These are phyloP conservation scores for Drosophila ananassae DNA, from an alignment of 1,140 invertebrate species.

Conservation along the genomic window DNA sequence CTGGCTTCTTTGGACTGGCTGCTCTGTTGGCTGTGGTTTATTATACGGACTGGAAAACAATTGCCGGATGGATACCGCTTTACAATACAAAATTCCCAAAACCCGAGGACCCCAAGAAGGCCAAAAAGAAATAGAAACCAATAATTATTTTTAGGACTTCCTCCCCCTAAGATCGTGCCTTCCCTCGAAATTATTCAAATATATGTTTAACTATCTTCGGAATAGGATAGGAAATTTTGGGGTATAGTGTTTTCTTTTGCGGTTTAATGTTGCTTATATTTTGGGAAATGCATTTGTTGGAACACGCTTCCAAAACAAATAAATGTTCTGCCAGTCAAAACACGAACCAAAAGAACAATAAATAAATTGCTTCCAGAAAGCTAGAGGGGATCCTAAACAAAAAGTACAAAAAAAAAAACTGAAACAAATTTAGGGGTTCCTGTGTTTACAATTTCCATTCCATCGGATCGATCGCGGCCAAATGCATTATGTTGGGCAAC, in stretches of 20 bases:
- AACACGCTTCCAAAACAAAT: constrained; percentile 57
- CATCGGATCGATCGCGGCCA: constrained; percentile 23
- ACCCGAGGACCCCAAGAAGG: constrained; percentile 29
- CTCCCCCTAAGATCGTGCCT: constrained; percentile 10
- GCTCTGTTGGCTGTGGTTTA: constrained; percentile 40
- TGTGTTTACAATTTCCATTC: constrained; percentile 54
- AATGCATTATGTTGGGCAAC: constrained; percentile 65
- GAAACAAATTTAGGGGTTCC: constrained; percentile 25
- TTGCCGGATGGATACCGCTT: constrained; percentile 60
- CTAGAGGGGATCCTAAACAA: constrained; percentile 11
- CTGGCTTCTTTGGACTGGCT: constrained; percentile 49
- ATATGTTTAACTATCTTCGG: constrained; percentile 21
- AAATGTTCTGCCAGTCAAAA: constrained; percentile 59
- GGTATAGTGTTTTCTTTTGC: constrained; percentile 25
- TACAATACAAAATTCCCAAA: constrained; percentile 66
- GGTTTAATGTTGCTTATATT: constrained; percentile 15
- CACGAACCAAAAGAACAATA: constrained; percentile 33
- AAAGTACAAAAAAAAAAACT: constrained; percentile 14
- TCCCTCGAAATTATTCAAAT: constrained; percentile 24
- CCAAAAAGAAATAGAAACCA: constrained; percentile 1
- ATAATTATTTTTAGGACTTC: constrained; percentile 12
- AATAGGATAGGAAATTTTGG: constrained; percentile 2
- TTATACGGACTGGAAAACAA: constrained; percentile 58
- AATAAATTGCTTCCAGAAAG: constrained; percentile 30
- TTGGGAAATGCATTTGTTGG: constrained; percentile 51